A percentile compares a stretch with the other conserved stretches of the same genome.
Conservation (phyloP, 1,140 invertebrate genomes). For the Zophobas atratus region DNA sequence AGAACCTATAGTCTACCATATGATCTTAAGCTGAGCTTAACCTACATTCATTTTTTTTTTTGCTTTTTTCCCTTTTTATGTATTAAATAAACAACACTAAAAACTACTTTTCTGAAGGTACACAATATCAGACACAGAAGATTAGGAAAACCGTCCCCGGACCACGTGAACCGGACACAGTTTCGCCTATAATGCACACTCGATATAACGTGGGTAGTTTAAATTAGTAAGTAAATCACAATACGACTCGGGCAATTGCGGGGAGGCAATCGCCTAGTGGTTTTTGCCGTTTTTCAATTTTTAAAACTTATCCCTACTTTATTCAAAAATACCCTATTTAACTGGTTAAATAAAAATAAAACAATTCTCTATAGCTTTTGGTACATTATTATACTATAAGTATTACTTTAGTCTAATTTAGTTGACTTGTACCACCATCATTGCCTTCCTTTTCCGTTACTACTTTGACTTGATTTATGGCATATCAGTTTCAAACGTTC, state of each 20-base stretch:
- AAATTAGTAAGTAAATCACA: constrained; percentile 62
- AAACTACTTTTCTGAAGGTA: constrained; percentile 64
- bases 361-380: constrained; percentile 57
- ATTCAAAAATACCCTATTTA: constrained; percentile 56
- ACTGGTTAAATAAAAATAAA: constrained; percentile 53
- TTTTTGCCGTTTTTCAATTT: constrained; percentile 41
- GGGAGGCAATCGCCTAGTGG: constrained; percentile 4
- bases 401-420: constrained; percentile 52
- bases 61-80: constrained; percentile 53
- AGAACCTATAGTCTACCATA: constrained; percentile 47
- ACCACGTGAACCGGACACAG: constrained; percentile 23
- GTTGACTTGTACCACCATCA: constrained; percentile 52
- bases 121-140: constrained; percentile 65
- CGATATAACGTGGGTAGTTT: constrained; percentile 58
- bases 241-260: constrained; percentile 52
- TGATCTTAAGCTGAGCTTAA: constrained; percentile 49
- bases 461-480: constrained; percentile 38
- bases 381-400: constrained; percentile 55
- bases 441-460: constrained; percentile 41
- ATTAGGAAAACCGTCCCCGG: constrained; percentile 44
- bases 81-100: constrained; percentile 64
- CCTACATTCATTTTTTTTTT: constrained; percentile 53
- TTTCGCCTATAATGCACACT: constrained; percentile 61
- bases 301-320: constrained; percentile 49
- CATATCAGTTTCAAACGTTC: constrained; percentile 19